Base-by-base conservation (phyloP, 2,797 vertebrate species). In the Cossypha dichroa region DNA sequence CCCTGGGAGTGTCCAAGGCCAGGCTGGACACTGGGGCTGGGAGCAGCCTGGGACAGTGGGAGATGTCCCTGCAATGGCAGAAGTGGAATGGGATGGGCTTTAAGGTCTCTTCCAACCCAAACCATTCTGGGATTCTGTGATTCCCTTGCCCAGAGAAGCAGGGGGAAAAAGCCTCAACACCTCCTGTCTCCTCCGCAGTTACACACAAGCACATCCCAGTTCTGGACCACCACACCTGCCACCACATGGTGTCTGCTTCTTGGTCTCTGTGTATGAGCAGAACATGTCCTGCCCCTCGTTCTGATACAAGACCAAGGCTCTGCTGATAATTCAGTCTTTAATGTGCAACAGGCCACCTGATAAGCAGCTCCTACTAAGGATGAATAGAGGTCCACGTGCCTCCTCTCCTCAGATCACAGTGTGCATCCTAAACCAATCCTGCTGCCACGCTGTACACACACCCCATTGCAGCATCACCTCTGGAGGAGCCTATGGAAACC, bases 321-420 rank as follows among this genome's bases (percentile, higher is more conserved):
- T 86, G 11, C 69, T 91, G 26, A 3, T 38, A 55, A 34, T 13
- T 5, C 11, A 78, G 25, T 15, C 23, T 84, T 40, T 34, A 29
- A 41, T 21, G 58, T 13, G 11, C 58, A 75, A 5, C n/a, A 68
- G 34, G 26, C 16, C 48, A 46, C 36, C 11, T 16, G 82, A 31
- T 10, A 23, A 48, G 62, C 49, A 68, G 66, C n/a, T 64, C 49
- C 58, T 89, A 49, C 34, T 52, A 33, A 49, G 70, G 49, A 18
- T 25, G 21, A 40, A 40, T 43, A 3, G 2, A 77, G 60, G 36
- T 6, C 29, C 38, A 7, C 5, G 15, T 23, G 67, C 40, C 45
- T 45, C 2, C 34, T 20, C 31, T 34, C 49, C 49, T 34, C 0
- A 0, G 51, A 34, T 26, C 31, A 13, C 29, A 11, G 2, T 0